These are phyloP conservation scores for Cantharis rustica DNA, from an alignment of 2,888 invertebrate genomes.

Conservation along the genomic window DNA sequence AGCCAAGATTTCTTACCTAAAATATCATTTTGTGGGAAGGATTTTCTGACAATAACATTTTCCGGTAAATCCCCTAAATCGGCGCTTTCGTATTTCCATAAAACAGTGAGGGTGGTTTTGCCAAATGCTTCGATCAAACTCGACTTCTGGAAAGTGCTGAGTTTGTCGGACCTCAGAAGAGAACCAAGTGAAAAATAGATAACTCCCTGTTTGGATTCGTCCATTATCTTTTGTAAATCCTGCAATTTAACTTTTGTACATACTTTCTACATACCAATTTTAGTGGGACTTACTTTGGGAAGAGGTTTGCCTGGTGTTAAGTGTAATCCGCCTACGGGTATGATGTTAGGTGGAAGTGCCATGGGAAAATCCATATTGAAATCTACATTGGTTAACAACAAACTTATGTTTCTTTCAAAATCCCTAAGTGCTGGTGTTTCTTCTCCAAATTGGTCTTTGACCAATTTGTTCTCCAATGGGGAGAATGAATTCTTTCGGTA, in stretches of 20 bases:
- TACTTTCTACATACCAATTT: background rate
- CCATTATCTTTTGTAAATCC: constrained; percentile 47
- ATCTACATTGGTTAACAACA: constrained; percentile 46
- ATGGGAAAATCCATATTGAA: constrained; percentile 45
- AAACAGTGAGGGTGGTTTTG: constrained; percentile 48
- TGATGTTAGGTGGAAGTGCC: constrained; percentile 49
- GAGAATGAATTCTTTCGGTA: constrained; percentile 34
- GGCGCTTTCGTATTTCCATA: constrained; percentile 52
- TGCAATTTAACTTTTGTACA: constrained; percentile 15
- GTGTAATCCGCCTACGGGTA: constrained; percentile 51
- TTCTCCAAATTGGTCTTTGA: constrained; percentile 39
- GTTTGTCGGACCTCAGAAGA: constrained; percentile 44
- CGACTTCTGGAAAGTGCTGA: constrained; percentile 40
- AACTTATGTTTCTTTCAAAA: constrained; percentile 41
- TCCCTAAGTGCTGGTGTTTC: constrained; percentile 38
- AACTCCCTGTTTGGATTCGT: constrained; percentile 49
- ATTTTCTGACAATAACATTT: constrained; percentile 48
- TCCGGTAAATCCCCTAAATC: constrained; percentile 43
- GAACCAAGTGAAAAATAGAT: constrained; percentile 53
- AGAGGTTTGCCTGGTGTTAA: constrained; percentile 40
- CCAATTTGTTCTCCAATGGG: constrained; percentile 33
- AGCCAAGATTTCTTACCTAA: constrained; percentile 45
- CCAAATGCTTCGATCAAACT: constrained; percentile 48
- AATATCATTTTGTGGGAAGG: constrained; percentile 53
- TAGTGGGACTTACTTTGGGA: constrained; percentile 38